phyloP scores from a whole-genome alignment of 2,797 vertebrate species.

The Neolamprologus multifasciatus region DNA sequence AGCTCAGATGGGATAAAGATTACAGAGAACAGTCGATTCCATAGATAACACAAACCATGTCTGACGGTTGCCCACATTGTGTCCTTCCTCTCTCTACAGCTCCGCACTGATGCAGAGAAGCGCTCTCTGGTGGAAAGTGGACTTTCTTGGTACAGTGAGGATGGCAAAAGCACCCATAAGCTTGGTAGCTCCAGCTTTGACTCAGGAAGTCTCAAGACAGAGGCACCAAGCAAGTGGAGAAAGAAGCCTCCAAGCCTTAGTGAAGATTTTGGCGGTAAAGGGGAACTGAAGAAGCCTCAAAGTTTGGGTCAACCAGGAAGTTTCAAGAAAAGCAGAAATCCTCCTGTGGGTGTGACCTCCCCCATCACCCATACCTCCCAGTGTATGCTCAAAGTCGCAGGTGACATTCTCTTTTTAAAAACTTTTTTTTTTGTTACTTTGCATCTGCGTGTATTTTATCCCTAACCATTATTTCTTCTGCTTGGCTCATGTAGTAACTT shows the following conservation, averaged over 20 bases:
- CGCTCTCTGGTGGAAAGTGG: constrained; percentile 94
- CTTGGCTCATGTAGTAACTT: background rate
- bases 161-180: constrained; percentile 82
- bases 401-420: constrained; percentile 59
- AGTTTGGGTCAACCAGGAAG: constrained; percentile 82
- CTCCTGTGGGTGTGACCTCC: constrained; percentile 91
- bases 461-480: background rate
- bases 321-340: constrained; percentile 87
- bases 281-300: constrained; percentile 87
- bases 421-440: background rate
- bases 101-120: constrained; percentile 97
- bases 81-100: constrained; percentile 63
- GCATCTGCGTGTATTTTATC: background rate
- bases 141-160: constrained; percentile 94
- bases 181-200: constrained; percentile 79
- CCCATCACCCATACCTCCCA: constrained; percentile 95
- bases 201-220: constrained; percentile 92
- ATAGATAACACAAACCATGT: constrained; percentile 39
- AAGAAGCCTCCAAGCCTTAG: constrained; percentile 80
- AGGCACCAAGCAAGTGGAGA: constrained; percentile 91
- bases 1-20: constrained; percentile 44
- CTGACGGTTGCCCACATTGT: constrained; percentile 17
- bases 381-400: constrained; percentile 88
- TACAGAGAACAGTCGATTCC: constrained; percentile 18
- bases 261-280: constrained; percentile 66